Base-by-base conservation (phyloP, 1,140 invertebrate species). In the Ceratoteleas bidentatus region DNA sequence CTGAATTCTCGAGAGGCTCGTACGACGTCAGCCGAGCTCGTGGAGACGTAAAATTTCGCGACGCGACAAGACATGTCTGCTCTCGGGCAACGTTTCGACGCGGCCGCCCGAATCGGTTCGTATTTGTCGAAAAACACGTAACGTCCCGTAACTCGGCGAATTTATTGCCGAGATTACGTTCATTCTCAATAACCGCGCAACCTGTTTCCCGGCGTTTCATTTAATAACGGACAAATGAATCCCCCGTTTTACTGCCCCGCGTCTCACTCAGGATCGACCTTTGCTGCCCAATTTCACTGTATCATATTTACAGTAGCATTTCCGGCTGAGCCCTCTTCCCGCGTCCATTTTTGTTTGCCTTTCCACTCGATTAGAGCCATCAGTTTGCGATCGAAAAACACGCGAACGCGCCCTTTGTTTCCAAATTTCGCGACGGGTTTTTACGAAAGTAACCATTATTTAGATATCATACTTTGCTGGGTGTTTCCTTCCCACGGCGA, bases 91-190 rank as follows among this genome's bases (percentile, higher is more conserved):
- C 24, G 24, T 24, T 24, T 24, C 24, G 24, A 66, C 56, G 62
- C 16, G 56, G 38, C 14, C 47, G 65, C 43, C 53, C 54, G 56
- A 75, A 75, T 34, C 47, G 72, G 60, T 66, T 47, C 47, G 62
- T 75, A 61, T 75, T 75, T 75, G 62, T 75, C 47, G 54, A 75
- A 75, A 75, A 61, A 61, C 62, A 66, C 56, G 56, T 61, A 56
- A 33, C 15, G 45, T 47, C 61, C 13, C 72, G 62, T 75, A 75
- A 75, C 61, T 43, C 53, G 15, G 16, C 36, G 53, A 75, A 75
- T 75, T 75, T 75, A 75, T 75, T 32, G 40, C 61, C 13, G 16
- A 57, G 53, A 75, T 75, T 66, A 75, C 61, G 16, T 34, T 13
- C 15, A 38, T 57, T 32, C 36, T 61, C 57, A 54, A 68, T 61